phyloP scores from a whole-genome alignment of 2,888 invertebrate species.

The Cacoxenus indagator region DNA sequence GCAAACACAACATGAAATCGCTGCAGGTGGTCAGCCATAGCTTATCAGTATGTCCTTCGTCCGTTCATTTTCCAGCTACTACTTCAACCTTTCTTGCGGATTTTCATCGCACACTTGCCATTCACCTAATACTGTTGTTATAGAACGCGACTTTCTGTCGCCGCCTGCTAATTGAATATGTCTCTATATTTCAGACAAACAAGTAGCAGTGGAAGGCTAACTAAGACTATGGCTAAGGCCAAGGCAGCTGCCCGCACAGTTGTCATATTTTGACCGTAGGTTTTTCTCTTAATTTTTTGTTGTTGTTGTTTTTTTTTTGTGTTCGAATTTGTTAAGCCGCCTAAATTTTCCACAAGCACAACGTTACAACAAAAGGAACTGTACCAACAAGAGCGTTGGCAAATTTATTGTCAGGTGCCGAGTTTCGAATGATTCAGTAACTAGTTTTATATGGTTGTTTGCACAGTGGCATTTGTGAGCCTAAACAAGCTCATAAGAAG shows the following conservation, averaged over 20 bases:
- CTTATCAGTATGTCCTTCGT: conserved; percentile 1
- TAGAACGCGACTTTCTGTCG: conserved; percentile 44
- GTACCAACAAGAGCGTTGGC: too few species aligned
- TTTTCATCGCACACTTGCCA: conserved; percentile 5
- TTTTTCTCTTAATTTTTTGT: neutral
- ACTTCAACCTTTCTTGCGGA: conserved; percentile 38
- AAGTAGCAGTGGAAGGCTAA: too few species aligned
- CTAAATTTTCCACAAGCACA: neutral
- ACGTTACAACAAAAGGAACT: too few species aligned
- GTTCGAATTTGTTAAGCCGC: neutral
- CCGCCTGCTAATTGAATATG: conserved; percentile 56
- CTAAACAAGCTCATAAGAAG: too few species aligned
- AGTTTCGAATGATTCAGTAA: too few species aligned
- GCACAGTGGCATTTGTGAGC: too few species aligned
- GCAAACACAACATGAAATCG: conserved; percentile 57
- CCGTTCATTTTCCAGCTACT: conserved; percentile 25
- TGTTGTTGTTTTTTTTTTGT: too few species aligned
- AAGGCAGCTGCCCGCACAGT: conserved; percentile 29
- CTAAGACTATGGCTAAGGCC: neutral
- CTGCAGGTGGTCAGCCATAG: conserved; percentile 50
- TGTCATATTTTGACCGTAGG: conserved; percentile 38
- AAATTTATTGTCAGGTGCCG: too few species aligned
- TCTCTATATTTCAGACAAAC: conserved; percentile 10
- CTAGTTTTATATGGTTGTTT: too few species aligned
- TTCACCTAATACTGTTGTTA: neutral